These are phyloP conservation scores for Drosophila setifemur DNA, from an alignment of 1,140 invertebrate species.

Conservation along the genomic window DNA sequence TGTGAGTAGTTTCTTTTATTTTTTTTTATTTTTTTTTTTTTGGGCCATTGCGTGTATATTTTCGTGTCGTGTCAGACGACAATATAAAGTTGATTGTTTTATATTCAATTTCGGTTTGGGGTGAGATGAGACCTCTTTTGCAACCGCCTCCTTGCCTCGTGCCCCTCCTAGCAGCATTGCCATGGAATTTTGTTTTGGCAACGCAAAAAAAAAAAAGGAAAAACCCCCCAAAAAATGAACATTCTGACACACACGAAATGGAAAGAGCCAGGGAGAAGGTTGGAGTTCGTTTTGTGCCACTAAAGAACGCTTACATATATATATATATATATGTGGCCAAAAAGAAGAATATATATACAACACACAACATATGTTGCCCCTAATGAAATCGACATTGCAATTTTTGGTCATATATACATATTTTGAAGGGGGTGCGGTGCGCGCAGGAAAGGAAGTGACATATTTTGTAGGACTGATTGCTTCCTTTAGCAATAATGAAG, in stretches of 20 bases:
- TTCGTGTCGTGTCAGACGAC: slow-evolving; percentile 71
- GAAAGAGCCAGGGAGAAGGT: slow-evolving; percentile 9
- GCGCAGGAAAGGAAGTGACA: slow-evolving; percentile 9
- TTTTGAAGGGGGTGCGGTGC: slow-evolving; percentile 3
- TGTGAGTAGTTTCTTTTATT: neutral
- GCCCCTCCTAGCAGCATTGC: slow-evolving; percentile 47
- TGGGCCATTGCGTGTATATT: slow-evolving; percentile 10
- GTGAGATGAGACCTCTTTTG: slow-evolving; percentile 5
- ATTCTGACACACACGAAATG: slow-evolving; percentile 48
- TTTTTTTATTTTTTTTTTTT: neutral
- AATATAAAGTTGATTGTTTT: slow-evolving; percentile 74
- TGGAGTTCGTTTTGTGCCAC: slow-evolving; percentile 17
- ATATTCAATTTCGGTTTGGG: slow-evolving; percentile 62
- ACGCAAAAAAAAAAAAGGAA: slow-evolving; percentile 41
- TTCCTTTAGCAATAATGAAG: slow-evolving; percentile 11
- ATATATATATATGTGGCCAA: neutral
- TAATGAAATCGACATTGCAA: slow-evolving; percentile 40
- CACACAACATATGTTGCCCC: slow-evolving; percentile 12
- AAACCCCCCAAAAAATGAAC: slow-evolving; percentile 47
- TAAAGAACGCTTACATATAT: neutral
- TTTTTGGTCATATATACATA: slow-evolving; percentile 34
- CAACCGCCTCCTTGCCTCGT: neutral
- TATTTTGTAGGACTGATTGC: slow-evolving; percentile 27
- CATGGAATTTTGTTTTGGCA: slow-evolving; percentile 72
- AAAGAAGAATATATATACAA: neutral